Evolutionary conservation across 2,888 invertebrate genomes (phyloP).

Genomic region (Ypsolopha sequella): DNA sequence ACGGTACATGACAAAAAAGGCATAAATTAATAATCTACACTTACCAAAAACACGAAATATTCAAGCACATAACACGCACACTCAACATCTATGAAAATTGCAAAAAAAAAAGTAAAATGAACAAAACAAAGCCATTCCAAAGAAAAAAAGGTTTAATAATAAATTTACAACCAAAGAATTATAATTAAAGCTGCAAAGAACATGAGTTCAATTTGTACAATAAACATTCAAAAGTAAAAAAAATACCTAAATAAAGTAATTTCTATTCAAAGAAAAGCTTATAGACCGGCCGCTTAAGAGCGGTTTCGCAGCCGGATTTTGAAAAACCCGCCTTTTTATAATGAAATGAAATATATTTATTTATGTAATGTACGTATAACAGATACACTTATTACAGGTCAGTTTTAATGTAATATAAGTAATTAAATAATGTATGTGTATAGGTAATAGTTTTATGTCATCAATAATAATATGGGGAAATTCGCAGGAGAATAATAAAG

Average conservation of each 20-base stretch:
- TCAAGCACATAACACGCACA: constrained; percentile 8
- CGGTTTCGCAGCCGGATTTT: too few species aligned
- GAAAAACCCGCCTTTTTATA: too few species aligned
- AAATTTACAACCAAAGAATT: constrained; percentile 66
- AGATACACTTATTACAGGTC: too few species aligned
- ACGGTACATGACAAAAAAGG: background rate
- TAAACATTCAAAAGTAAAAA: constrained; percentile 9
- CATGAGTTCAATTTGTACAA: constrained; percentile 54
- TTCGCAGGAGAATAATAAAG: too few species aligned
- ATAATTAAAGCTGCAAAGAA: constrained; percentile 69
- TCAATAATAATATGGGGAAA: too few species aligned
- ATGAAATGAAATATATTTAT: too few species aligned
- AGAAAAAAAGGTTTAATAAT: constrained; percentile 58
- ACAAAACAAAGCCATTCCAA: constrained; percentile 64
- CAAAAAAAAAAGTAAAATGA: constrained; percentile 17
- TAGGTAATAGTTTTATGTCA: too few species aligned
- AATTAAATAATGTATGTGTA: too few species aligned
- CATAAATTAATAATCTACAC: constrained; percentile 6
- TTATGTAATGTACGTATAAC: too few species aligned
- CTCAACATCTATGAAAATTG: constrained; percentile 14
- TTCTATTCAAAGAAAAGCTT: too few species aligned
- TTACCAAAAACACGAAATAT: constrained; percentile 4
- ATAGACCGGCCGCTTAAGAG: too few species aligned
- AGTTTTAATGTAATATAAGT: too few species aligned
- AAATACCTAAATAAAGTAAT: constrained; percentile 6